Conservation (phyloP, 1,140 invertebrate genomes). For the Campoletis sonorensis region DNA sequence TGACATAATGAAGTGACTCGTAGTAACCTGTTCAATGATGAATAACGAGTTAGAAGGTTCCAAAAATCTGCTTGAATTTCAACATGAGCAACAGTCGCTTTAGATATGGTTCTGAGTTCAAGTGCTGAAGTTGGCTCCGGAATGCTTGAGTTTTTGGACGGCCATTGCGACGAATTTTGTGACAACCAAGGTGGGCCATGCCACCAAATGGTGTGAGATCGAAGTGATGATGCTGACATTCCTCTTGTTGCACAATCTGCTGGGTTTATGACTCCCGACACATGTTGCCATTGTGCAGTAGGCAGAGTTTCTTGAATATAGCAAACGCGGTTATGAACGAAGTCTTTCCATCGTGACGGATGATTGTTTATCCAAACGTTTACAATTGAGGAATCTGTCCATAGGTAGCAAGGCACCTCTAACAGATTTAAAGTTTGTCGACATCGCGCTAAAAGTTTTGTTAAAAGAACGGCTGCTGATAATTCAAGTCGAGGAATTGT, state of each 20-base stretch:
- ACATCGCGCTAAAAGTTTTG: background rate
- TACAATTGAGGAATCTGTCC: background rate
- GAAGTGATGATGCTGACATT: background rate
- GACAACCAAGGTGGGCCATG: background rate
- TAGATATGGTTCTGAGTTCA: conserved; percentile 1
- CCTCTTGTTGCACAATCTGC: conserved; percentile 11
- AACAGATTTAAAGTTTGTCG: background rate
- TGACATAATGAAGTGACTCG: background rate
- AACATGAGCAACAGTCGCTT: too few species aligned
- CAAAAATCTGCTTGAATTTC: too few species aligned
- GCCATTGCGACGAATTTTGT: background rate
- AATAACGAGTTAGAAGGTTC: too few species aligned
- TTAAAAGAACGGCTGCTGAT: conserved; percentile 61
- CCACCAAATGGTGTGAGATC: conserved; percentile 1
- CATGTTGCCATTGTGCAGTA: background rate
- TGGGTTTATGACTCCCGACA: background rate
- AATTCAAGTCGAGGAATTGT: conserved; percentile 68
- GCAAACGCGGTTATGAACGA: conserved; percentile 1
- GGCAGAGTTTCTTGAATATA: conserved; percentile 18
- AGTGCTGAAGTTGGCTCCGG: too few species aligned
- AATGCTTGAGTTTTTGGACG: too few species aligned
- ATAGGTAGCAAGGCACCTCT: background rate
- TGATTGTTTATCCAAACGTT: background rate
- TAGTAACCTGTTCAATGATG: background rate
- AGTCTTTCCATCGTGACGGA: background rate